Base-by-base conservation (phyloP, 1,140 invertebrate genomes). In the Halyomorpha halys region DNA sequence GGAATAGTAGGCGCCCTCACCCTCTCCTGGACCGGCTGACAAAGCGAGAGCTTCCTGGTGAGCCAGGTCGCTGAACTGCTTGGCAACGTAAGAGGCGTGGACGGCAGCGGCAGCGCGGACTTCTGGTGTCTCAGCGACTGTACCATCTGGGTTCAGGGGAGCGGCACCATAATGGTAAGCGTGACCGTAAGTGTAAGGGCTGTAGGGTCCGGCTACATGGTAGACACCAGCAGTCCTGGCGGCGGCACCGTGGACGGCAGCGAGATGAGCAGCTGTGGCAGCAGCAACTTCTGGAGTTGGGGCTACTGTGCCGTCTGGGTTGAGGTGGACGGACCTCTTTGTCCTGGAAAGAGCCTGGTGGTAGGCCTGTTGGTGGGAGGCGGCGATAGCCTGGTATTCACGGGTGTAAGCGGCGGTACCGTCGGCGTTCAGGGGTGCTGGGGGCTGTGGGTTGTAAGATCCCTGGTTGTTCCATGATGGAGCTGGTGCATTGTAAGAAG, bases 71-170 rank as follows among this genome's bases (percentile, higher is more conserved):
- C 19, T 23, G 23, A 56, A 72, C 76, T 27, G 79, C 21, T 60
- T 25, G 6, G 59, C 25, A 6, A 39, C 25, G 59, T 25, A 25
- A 16, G 59, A 25, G n/a, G 13, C 15, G 59, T 60, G 59, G 14
- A 18, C 30, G 15, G 59, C 78, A 69, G 80, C 79, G 45, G 80
- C 80, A 45, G 76, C 76, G 47, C 77, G 76, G 13, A 81, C 79
- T 72, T 81, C 81, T 44, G 79, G 77, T 0, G 81, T 81, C 65
- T 82, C 80, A 14, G 78, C 72, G 54, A 83, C 79, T 49, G 79
- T 78, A 56, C 81, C 81, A 68, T 83, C 81, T 44, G 78, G 77
- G 21, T 80, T 62, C 49, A 54, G 30, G 11, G 59, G 60, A 27
- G 65, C 61, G 18, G 59, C 60, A 23, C 44, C 56, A 13, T 54